Base-by-base conservation (phyloP, 2,888 invertebrate species). In the Drosophila conformis region DNA sequence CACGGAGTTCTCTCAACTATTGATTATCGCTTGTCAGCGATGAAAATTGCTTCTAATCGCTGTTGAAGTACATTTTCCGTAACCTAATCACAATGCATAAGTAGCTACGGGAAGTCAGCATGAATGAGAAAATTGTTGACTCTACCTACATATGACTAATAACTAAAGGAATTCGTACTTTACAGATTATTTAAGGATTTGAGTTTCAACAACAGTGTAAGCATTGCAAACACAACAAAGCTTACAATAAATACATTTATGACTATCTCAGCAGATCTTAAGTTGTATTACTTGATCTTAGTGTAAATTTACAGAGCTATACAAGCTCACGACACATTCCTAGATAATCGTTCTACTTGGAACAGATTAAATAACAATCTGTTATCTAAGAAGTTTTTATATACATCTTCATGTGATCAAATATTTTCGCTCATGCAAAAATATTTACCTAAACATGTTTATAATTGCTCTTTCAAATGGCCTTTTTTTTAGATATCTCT, bases 21-120 rank as follows among this genome's bases (percentile, higher is more conserved):
- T 88, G 87, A 85, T 86, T 88, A 88, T 73, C 72, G 87, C 83
- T 73, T 83, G 84, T 80, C 86, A 88, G 74, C 80, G 74, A 40
- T 54, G 68, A 61, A 80, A 86, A 84, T 83, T 80, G 81, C 77
- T 73, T 72, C 68, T 72, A 76, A 76, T 77, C 73, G 61, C 63
- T 18, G 18, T 51, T 48, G 61, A 46, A 68, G 63, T 65, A 64
- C 73, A 65, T 58, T 79, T 61, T 53, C 54, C 33, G 36, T 42
- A 80, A 68, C 35, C 64, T 59, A 66, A 76, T 72, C 78, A 33
- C 68, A 36, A 8, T 42, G 15, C 54, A 27, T 7, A 53, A 36
- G 18, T 58, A 40, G 53, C 61, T 31, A 27, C 80, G 72, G 78
- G 78, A 80, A 78, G 69, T 71, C 80, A 53, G 57, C 71, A 60